phyloP scores from a whole-genome alignment of 2,113 vertebrate genomes.

The Thamnaconus septentrionalis region DNA sequence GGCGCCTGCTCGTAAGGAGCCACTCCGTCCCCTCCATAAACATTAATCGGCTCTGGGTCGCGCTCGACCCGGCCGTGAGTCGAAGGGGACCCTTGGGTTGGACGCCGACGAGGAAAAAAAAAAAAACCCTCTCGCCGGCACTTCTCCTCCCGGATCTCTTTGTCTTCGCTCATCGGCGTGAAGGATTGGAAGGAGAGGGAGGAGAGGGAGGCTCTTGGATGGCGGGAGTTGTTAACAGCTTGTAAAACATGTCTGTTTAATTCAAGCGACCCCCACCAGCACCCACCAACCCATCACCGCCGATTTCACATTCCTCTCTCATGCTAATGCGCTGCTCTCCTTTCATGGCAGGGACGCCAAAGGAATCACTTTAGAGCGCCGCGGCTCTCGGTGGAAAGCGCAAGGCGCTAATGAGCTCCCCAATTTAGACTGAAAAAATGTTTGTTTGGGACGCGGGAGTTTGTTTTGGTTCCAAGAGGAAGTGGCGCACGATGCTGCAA shows the following conservation, averaged over 20 bases:
- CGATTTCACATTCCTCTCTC: constrained; percentile 50
- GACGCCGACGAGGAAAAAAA: constrained; percentile 14
- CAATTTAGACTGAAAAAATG: constrained; percentile 35
- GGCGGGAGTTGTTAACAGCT: constrained; percentile 61
- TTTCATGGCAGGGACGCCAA: constrained; percentile 45
- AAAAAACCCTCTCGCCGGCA: constrained; percentile 8
- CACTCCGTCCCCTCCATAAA: constrained; percentile 18
- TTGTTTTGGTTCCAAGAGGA: neutral
- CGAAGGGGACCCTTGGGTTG: constrained; percentile 52
- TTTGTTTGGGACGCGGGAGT: constrained; percentile 36
- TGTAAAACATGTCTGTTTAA: constrained; percentile 65
- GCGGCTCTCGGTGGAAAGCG: constrained; percentile 29
- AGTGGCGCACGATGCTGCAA: neutral
- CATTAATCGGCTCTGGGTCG: constrained; percentile 43
- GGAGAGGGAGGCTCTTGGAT: neutral
- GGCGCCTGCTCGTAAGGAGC: constrained; percentile 13
- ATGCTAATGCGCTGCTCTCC: constrained; percentile 42
- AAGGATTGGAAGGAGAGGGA: constrained; percentile 4
- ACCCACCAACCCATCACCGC: constrained; percentile 25
- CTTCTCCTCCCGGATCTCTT: constrained; percentile 39
- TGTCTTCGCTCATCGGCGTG: constrained; percentile 28
- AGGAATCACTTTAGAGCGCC: constrained; percentile 50
- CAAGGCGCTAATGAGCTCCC: constrained; percentile 49
- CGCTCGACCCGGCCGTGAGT: constrained; percentile 52
- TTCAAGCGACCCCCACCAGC: constrained; percentile 18